Evolutionary conservation across 1,140 invertebrate species (phyloP), one percentile per base, ranked within the genome.

Genomic region (Lordiphosa clarofinis): DNA sequence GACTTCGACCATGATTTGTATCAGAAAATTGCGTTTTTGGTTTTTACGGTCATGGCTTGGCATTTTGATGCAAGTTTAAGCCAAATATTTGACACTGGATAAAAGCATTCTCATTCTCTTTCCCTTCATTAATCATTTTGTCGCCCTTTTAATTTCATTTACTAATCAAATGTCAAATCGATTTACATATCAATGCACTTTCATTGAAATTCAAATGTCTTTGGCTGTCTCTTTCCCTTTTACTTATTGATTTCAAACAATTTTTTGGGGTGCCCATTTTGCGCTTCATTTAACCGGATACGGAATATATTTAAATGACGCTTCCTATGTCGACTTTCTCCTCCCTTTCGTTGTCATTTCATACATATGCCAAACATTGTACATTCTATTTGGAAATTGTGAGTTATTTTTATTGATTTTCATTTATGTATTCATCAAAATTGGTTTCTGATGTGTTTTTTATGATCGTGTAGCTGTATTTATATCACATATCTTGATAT

Each of bases 281-380:
- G 44, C 62, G 76, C 76, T 81, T 82, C 76, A 81, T 81, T 82
- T 75, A 60, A 70, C 76, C n/a, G 56, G 58, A 35, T 67, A 50
- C 58, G 73, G 73, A 79, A 76, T 59, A 71, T 78, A 76, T 79
- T 78, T 79, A 73, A 79, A 78, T 81, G 72, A n/a, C n/a, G n/a
- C n/a, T n/a, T n/a, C n/a, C n/a, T n/a, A n/a, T n/a, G n/a, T n/a
- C n/a, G n/a, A n/a, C 48, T 53, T 52, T 55, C 62, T 75, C 74
- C 71, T 48, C 55, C 58, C 38, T 33, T 13, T 37, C 36, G 6
- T 47, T 7, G 19, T 10, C 10, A n/a, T 11, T 24, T 36, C 35
- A 58, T 49, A 39, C 42, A 7, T 44, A 28, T 28, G 42, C 42
- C 24, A 44, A 44, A n/a, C 24, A 44, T 24, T 24, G 12, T 21